These are phyloP conservation scores for Taenaris catops DNA, from an alignment of 2,888 invertebrate species.

Conservation along the genomic window DNA sequence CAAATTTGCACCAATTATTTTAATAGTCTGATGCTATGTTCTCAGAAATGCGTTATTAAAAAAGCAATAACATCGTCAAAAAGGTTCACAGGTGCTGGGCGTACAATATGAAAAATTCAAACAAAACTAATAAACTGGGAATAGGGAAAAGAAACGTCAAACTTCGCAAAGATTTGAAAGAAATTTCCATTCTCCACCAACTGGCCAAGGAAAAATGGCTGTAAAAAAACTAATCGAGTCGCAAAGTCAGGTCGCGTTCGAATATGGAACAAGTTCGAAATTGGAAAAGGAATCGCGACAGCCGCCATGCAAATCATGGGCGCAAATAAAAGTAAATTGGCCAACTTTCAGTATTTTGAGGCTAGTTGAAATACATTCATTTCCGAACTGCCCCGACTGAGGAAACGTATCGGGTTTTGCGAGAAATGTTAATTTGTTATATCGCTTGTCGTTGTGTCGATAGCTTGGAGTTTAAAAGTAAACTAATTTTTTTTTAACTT, in stretches of 20 bases:
- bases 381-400: constrained; percentile 24
- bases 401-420: constrained; percentile 18
- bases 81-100: constrained; percentile 7
- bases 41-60: neutral
- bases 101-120: constrained; percentile 17
- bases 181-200: constrained; percentile 25
- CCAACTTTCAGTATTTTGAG: constrained; percentile 52
- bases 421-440: constrained; percentile 25
- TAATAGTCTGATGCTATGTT: too few species aligned
- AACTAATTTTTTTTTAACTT: too few species aligned
- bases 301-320: constrained; percentile 57
- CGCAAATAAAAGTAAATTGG: constrained; percentile 61
- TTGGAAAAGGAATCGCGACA: constrained; percentile 57
- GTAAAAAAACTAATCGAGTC: constrained; percentile 31
- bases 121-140: constrained; percentile 20
- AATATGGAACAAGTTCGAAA: constrained; percentile 56
- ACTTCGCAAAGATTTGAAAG: constrained; percentile 20
- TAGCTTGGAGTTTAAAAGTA: too few species aligned
- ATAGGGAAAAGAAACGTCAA: constrained; percentile 14
- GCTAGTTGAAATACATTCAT: constrained; percentile 30
- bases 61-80: constrained; percentile 5
- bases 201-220: constrained; percentile 26
- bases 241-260: constrained; percentile 27
- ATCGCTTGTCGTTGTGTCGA: constrained; percentile 10
- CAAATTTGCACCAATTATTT: too few species aligned